These are phyloP conservation scores for Sardina pilchardus DNA, from an alignment of 2,113 vertebrate genomes.

Conservation along the genomic window DNA sequence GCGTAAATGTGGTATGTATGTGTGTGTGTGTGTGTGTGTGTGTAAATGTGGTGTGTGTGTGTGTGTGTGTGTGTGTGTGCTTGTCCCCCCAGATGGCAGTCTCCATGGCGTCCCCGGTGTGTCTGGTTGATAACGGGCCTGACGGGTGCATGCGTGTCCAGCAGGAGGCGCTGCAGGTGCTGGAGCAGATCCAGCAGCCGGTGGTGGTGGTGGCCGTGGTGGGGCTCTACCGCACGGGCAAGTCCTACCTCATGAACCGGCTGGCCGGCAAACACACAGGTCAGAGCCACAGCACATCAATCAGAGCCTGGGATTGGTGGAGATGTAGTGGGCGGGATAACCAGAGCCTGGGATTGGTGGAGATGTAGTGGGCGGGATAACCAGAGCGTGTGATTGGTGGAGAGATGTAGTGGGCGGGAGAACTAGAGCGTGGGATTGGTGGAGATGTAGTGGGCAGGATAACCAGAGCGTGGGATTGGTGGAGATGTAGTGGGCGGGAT, in stretches of 20 bases:
- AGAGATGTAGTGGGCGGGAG: no score
- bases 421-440: not conserved
- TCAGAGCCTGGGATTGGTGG: no score
- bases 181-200: constrained; percentile 7
- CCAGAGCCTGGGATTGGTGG: not conserved
- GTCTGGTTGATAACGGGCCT: constrained; percentile 2
- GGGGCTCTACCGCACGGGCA: constrained; percentile 17
- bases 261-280: constrained; percentile 2
- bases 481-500: not conserved
- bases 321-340: not conserved
- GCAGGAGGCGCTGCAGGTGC: constrained; percentile 6
- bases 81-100: not conserved
- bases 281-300: not conserved
- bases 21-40: not conserved
- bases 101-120: not conserved
- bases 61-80: not conserved
- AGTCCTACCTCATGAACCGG: constrained; percentile 16
- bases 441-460: not conserved
- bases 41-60: not conserved
- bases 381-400: no score
- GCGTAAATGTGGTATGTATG: not conserved
- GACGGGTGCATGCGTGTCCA: not conserved
- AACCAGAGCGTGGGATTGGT: not conserved
- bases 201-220: constrained; percentile 16
- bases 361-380: no score